Percentiles rank a stretch among this genome's conserved stretches.
Conservation (phyloP, 2,797 vertebrate species). For the Mallotus villosus region DNA sequence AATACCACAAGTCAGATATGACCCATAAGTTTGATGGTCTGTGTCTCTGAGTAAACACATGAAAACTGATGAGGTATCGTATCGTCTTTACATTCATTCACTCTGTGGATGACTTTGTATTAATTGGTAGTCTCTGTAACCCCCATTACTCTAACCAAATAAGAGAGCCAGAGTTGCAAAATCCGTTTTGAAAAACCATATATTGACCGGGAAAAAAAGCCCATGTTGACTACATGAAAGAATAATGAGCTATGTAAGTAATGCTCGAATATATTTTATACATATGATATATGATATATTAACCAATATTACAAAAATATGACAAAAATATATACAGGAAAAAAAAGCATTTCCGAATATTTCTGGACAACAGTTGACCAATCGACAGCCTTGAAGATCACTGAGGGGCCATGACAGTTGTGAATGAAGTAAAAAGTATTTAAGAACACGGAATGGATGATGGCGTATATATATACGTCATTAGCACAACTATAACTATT, state of each 20-base stretch:
- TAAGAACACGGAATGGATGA: neutral
- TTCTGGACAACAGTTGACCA: conserved; percentile 25
- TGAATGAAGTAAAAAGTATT: neutral
- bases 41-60: too few relatives aligned
- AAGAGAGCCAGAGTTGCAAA: neutral
- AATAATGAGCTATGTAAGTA: neutral
- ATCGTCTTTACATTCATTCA: too few relatives aligned
- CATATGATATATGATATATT: neutral
- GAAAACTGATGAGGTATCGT: too few relatives aligned
- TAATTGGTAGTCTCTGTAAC: too few relatives aligned
- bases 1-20: neutral
- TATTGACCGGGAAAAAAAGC: neutral
- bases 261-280: neutral
- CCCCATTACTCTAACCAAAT: too few relatives aligned
- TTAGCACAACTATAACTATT: neutral
- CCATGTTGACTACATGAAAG: neutral
- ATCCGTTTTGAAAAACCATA: neutral
- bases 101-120: too few relatives aligned
- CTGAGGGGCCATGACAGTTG: neutral
- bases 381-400: neutral
- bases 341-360: neutral
- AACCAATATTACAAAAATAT: neutral
- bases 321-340: neutral
- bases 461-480: conserved; percentile 15
- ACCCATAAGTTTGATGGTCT: too few relatives aligned